Evolutionary conservation across 2,113 vertebrate species (phyloP), one percentile per base, ranked within the genome.

Genomic region (Alexandromys fortis): DNA sequence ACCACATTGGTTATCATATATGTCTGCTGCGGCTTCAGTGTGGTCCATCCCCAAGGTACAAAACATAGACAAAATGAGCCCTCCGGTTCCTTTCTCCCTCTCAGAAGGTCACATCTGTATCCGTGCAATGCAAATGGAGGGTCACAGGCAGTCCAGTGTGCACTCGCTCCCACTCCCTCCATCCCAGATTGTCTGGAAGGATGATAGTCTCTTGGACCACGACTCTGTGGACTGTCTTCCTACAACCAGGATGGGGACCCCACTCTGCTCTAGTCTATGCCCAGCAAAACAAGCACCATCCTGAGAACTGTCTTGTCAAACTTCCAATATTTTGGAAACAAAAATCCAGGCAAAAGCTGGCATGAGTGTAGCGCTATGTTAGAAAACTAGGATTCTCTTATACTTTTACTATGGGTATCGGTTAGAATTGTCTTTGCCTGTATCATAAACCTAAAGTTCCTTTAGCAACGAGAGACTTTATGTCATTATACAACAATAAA

Each of bases 11-110:
- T 87, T 81, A 85, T 76, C 78, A 78, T 72, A 13, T n/a, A 26
- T 13, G 33, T 63, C 75, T 93, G 58, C 2, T 93, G 35, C 86
- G 47, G 81, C 52, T 96, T 85, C 73, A 86, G 13, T 70, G 24
- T 93, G 35, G 77, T 94, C 92, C 67, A 90, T 79, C 58, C 55
- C 73, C 76, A 96, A 96, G 81, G 95, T 90, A 77, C 73, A 94
- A 94, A 82, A 92, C 55, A 90, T 1, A 93, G 73, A 82, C 45
- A 83, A 58, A 76, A 45, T 58, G 61, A 90, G 81, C 85, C 28
- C 49, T 61, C 21, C 11, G 30, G 38, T 33, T 67, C 8, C 16
- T 86, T 86, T 58, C 63, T 86, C 55, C 5, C 61, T 55, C 55
- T 35, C 86, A 5, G 49, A 93, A 92, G 24, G 12, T n/a, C 38